Conservation (phyloP, 1,140 invertebrate genomes). For the Drosophila serrata region DNA sequence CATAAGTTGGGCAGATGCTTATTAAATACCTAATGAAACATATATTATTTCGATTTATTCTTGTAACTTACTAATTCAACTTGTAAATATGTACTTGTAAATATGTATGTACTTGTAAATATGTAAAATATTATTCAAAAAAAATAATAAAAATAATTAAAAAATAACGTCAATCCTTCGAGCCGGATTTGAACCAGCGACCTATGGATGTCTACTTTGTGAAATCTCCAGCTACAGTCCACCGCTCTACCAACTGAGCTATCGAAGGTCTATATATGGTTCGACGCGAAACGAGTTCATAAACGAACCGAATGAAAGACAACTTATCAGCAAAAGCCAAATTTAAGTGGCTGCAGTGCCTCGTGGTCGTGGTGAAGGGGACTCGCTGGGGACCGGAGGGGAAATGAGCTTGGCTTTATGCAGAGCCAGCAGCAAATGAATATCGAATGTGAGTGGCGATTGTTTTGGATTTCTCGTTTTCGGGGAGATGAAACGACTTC, state of each 20-base stretch:
- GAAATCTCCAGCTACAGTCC: slow-evolving; percentile 90
- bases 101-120: too few species aligned
- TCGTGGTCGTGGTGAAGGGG: slow-evolving; percentile 13
- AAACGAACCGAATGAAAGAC: slow-evolving; percentile 17
- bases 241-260: slow-evolving; percentile 96
- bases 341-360: slow-evolving; percentile 33
- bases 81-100: too few species aligned
- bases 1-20: too few species aligned
- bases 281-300: slow-evolving; percentile 42
- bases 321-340: slow-evolving; percentile 43
- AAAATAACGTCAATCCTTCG: slow-evolving; percentile 88
- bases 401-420: slow-evolving; percentile 49
- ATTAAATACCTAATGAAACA: too few species aligned
- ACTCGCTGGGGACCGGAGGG: not conserved
- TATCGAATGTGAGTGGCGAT: slow-evolving; percentile 23
- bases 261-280: slow-evolving; percentile 88
- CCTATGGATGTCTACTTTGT: slow-evolving; percentile 91
- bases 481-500: slow-evolving; percentile 65
- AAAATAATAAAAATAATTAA: slow-evolving; percentile 82
- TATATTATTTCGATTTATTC: too few species aligned
- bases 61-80: too few species aligned
- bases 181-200: slow-evolving; percentile 91
- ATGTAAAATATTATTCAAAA: not conserved
- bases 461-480: slow-evolving; percentile 46
- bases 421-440: slow-evolving; percentile 61